Percentiles rank a stretch among this genome's conserved stretches.
Conservation (phyloP, 2,888 invertebrate genomes). For the Tricholauxania praeusta region DNA sequence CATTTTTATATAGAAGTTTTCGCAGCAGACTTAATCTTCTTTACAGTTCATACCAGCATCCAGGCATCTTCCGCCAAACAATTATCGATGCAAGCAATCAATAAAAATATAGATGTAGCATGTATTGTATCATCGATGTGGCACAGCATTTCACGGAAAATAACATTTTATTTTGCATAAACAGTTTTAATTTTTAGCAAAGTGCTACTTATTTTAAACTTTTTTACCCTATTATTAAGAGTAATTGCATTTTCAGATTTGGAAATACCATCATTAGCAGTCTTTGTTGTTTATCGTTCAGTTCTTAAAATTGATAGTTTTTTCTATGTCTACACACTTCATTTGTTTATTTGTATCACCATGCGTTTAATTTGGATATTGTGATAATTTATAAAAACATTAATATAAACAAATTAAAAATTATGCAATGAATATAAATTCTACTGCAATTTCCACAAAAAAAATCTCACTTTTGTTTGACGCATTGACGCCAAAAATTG, state of each 20-base stretch:
- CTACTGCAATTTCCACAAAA: conserved; percentile 15
- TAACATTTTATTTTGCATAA: not conserved
- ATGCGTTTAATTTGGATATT: not conserved
- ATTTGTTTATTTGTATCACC: not conserved
- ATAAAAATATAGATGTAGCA: not conserved
- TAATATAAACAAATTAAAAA: conserved; percentile 26
- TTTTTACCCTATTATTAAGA: no score
- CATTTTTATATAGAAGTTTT: conserved; percentile 65
- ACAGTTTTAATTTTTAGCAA: not conserved
- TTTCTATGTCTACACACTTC: not conserved
- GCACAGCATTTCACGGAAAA: not conserved
- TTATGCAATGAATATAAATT: conserved; percentile 24
- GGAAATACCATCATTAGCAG: not conserved
- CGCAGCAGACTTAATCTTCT: not conserved
- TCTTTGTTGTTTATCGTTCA: not conserved
- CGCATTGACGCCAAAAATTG: conserved; percentile 36
- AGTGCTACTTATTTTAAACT: not conserved
- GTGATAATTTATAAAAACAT: not conserved
- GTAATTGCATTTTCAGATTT: not conserved
- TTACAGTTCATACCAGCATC: not conserved
- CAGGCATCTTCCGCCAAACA: conserved; percentile 3
- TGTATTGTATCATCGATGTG: not conserved
- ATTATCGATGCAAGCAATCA: conserved; percentile 15
- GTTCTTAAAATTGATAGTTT: not conserved
- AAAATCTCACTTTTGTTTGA: conserved; percentile 6